Percentiles rank a stretch among this genome's conserved stretches.
These are phyloP conservation scores for Apus apus DNA, from an alignment of 2,113 vertebrate genomes.

Conservation along the genomic window DNA sequence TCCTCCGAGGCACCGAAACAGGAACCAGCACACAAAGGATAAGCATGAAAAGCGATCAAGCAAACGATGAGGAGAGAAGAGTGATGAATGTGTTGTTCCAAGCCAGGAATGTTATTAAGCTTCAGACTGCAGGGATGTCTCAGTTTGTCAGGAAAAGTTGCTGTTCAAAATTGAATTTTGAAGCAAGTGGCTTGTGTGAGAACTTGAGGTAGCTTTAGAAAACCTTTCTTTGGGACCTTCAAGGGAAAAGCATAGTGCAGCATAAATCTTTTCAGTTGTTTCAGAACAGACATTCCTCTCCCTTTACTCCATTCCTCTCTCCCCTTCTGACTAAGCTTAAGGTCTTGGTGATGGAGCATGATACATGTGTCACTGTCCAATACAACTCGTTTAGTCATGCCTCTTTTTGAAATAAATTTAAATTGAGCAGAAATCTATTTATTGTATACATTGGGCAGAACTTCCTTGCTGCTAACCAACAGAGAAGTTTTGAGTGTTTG, in stretches of 20 bases:
- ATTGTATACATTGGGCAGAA: not conserved
- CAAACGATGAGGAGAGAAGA: constrained; percentile 57
- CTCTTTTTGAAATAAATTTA: constrained; percentile 33
- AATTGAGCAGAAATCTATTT: constrained; percentile 48
- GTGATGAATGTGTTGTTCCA: not conserved
- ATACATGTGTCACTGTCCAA: not conserved
- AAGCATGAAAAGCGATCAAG: constrained; percentile 59
- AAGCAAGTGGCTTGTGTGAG: constrained; percentile 5
- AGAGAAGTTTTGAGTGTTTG: constrained; percentile 23
- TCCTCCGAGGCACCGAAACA: constrained; percentile 62
- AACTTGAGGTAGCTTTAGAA: not conserved
- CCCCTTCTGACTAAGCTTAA: not conserved
- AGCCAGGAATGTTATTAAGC: not conserved
- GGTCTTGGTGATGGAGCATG: not conserved
- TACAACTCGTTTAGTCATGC: not conserved
- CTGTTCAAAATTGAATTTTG: not conserved
- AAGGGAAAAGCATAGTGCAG: constrained; percentile 5
- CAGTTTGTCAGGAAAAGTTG: not conserved
- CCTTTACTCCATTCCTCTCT: not conserved
- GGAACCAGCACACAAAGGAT: constrained; percentile 68
- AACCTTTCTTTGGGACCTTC: constrained; percentile 4
- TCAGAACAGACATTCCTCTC: constrained; percentile 20
- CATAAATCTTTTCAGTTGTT: not conserved
- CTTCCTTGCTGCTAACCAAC: constrained; percentile 40
- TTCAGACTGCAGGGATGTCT: not conserved